Evolutionary conservation across 2,888 invertebrate species (phyloP), one percentile per base, ranked within the genome.

Genomic region (Athrips mouffetella): DNA sequence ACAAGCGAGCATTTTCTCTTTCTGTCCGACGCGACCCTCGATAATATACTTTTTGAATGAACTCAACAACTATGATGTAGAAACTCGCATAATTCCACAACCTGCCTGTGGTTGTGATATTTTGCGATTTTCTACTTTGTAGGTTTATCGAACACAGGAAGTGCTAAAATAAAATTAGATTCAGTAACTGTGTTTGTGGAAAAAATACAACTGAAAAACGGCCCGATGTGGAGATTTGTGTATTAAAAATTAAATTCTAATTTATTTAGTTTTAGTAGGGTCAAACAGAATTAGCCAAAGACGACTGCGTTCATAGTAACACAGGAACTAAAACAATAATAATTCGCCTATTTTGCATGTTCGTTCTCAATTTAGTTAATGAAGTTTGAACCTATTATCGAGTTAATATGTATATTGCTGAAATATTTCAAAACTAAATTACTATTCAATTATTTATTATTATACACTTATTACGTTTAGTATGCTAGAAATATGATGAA

Each of bases 391-490:
- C 74, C 73, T 81, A 81, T 78, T 80, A 80, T 79, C 76, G 70
- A 81, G 78, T 86, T 82, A 80, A 73, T 82, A 80, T 82, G 79
- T 83, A 83, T 81, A 86, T 80, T 75, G 83, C 87, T 87, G 84
- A 83, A 74, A 80, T 83, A 81, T 83, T 88, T 86, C 77, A 76
- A 82, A 85, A 83, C 78, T 87, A 86, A 88, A 86, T 84, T 82
- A 87, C 76, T 86, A 88, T 87, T 87, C 87, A 87, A 88, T 88
- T 88, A 88, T 88, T 87, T 87, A 85, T 84, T 83, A 85, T 88
- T 88, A 89, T 88, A 89, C 89, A 89, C 85, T 89, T 88, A 89
- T 89, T 89, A 89, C 82, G 89, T 89, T 89, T 89, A 89, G 89
- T 88, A 89, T 89, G 89, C 89, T 89, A 89, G 89, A 86, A 82